phyloP scores from a whole-genome alignment of 2,797 vertebrate species.

The Sphenopsis melanotis region DNA sequence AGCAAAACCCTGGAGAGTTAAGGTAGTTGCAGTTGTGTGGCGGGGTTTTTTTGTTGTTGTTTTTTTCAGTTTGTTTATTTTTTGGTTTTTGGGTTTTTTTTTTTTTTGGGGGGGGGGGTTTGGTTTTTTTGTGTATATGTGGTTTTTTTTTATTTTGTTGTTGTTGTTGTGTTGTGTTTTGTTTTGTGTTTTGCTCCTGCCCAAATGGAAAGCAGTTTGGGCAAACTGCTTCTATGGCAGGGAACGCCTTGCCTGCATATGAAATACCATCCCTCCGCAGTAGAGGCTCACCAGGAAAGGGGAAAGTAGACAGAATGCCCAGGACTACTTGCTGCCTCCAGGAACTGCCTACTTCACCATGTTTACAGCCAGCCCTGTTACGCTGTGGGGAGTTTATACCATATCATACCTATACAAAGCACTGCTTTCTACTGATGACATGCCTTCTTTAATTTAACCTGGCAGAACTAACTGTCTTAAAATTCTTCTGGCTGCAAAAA shows the following conservation, averaged over 20 bases:
- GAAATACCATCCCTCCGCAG: not conserved
- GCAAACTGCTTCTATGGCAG: not conserved
- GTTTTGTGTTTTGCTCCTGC: not conserved
- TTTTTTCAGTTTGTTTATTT: not conserved
- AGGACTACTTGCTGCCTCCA: not conserved
- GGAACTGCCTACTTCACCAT: not conserved
- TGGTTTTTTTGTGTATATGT: not conserved
- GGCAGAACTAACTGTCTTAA: slow-evolving; percentile 37
- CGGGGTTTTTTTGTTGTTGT: no score
- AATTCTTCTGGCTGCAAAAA: slow-evolving; percentile 35
- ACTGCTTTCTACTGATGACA: not conserved
- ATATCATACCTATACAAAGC: not conserved
- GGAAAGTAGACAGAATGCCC: not conserved
- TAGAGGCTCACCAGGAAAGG: not conserved
- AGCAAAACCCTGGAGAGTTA: not conserved
- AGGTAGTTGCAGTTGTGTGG: fast-evolving
- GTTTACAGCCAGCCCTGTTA: not conserved
- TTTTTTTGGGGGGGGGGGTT: not conserved
- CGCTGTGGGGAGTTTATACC: not conserved
- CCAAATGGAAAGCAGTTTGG: not conserved
- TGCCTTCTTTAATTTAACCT: slow-evolving; percentile 22
- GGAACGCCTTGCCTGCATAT: not conserved
- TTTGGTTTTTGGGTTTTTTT: not conserved
- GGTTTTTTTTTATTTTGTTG: not conserved
- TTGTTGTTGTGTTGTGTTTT: not conserved